Evolutionary conservation across 2,797 vertebrate genomes (phyloP), one percentile per base, ranked within the genome.

Genomic region (Alca torda): DNA sequence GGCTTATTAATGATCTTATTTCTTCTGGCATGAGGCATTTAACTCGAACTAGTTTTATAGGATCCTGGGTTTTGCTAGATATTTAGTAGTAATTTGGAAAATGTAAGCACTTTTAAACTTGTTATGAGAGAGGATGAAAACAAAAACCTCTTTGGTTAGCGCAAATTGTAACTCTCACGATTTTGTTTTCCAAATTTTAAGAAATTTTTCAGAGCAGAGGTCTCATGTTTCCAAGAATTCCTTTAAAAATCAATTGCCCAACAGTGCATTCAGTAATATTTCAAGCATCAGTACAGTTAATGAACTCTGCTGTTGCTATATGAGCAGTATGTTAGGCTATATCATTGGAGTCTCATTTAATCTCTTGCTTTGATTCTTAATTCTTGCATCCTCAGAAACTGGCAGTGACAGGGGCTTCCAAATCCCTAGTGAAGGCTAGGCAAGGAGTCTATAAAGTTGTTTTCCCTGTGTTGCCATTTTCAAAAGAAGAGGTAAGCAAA

Each of bases 401-500:
- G 78, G 72, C 70, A 82, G 48, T 51, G 80, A 56, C 0, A 0
- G 51, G 16, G 48, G 26, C 24, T 48, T 76, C 63, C 60, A 68
- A 31, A 69, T 84, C 37, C 54, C 77, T 10, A 23, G 18, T 30
- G 60, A 79, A 67, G 67, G 23, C 18, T 39, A 45, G 31, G 54
- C 50, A 65, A 60, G 70, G 67, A 84, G 24, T 28, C 81, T 63
- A 5, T 73, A 54, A 85, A 63, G 43, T 21, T 67, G 33, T 73
- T 94, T 96, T 95, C 93, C 98, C 98, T 98, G 98, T 96, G 64
- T 94, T 98, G 21, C 98, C 98, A 75, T 95, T 98, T 96, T 99
- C 98, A 91, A 99, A 96, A 64, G 99, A 99, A 8, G 98, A 98
- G 3, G 98, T 99, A 89, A 99, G 98, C 79, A 99, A 98, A 11